Evolutionary conservation across 2,888 invertebrate genomes (phyloP).

Genomic region (Cephus pygmeus): DNA sequence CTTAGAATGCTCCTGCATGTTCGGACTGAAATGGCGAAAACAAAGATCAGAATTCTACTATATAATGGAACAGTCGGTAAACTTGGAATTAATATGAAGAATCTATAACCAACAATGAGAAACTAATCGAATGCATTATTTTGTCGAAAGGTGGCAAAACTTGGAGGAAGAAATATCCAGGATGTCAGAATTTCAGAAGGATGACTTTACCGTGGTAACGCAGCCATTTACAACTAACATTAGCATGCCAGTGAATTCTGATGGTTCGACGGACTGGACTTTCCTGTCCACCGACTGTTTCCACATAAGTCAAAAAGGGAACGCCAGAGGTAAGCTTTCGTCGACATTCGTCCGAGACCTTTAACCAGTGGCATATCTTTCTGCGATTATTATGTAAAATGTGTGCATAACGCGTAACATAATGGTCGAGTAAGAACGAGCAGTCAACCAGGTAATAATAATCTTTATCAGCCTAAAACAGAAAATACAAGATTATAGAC

Average conservation of each 20-base stretch:
- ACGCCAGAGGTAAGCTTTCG: conserved; percentile 68
- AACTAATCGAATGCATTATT: background rate
- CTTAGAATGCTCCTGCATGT: conserved; percentile 71
- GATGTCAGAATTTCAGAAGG: conserved; percentile 64
- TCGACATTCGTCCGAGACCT: background rate
- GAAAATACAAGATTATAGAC: background rate
- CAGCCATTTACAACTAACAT: conserved; percentile 68
- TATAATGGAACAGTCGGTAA: conserved; percentile 63
- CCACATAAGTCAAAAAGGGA: conserved; percentile 72
- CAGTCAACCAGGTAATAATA: background rate
- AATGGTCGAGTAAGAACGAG: background rate
- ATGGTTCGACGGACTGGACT: conserved; percentile 67
- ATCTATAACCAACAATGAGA: background rate
- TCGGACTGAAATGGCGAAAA: conserved; percentile 60
- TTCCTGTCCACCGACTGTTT: conserved; percentile 74
- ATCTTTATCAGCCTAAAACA: conserved; percentile 6
- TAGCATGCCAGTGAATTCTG: conserved; percentile 61
- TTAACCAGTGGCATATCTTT: background rate
- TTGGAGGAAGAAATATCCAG: conserved; percentile 68
- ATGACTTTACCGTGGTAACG: conserved; percentile 72
- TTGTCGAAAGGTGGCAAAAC: conserved; percentile 65
- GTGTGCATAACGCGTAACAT: background rate
- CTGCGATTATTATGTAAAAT: background rate
- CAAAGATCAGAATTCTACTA: conserved; percentile 59
- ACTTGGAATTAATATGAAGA: background rate